Conservation (phyloP, 2,888 invertebrate genomes). For the Drosophila macrospina region DNA sequence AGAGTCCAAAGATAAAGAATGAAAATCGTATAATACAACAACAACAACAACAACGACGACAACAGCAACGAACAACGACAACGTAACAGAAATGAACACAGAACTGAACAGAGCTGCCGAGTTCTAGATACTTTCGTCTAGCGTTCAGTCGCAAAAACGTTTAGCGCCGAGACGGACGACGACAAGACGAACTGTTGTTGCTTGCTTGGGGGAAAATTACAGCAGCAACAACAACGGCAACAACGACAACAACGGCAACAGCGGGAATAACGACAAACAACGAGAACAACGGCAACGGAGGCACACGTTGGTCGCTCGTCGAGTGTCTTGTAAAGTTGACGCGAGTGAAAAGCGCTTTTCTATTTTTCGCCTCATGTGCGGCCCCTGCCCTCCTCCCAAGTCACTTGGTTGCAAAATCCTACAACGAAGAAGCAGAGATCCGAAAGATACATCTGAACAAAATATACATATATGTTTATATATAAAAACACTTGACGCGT, state of each 20-base stretch:
- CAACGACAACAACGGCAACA: slow-evolving; percentile 17
- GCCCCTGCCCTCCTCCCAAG: slow-evolving; percentile 21
- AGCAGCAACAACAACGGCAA: slow-evolving; percentile 29
- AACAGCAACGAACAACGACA: slow-evolving; percentile 17
- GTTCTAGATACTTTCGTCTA: slow-evolving; percentile 83
- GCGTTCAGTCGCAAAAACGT: slow-evolving; percentile 79
- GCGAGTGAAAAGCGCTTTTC: slow-evolving; percentile 75
- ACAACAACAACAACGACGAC: background rate
- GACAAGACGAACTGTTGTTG: slow-evolving; percentile 34
- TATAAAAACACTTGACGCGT: slow-evolving; percentile 56
- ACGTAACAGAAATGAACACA: slow-evolving; percentile 33
- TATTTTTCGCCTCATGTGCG: slow-evolving; percentile 79
- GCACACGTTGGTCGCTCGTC: slow-evolving; percentile 31
- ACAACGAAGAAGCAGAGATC: slow-evolving; percentile 24
- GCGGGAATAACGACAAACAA: background rate
- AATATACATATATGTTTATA: slow-evolving; percentile 28
- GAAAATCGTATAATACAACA: slow-evolving; percentile 49
- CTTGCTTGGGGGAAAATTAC: slow-evolving; percentile 49
- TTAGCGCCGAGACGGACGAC: slow-evolving; percentile 68
- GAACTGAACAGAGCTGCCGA: slow-evolving; percentile 53
- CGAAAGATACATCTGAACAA: slow-evolving; percentile 21
- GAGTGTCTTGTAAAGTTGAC: slow-evolving; percentile 67
- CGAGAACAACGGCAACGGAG: slow-evolving; percentile 1
- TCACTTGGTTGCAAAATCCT: slow-evolving; percentile 45
- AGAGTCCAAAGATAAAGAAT: slow-evolving; percentile 67